Base-by-base conservation (phyloP, 2,113 vertebrate species). In the Typhlomys cinereus region DNA sequence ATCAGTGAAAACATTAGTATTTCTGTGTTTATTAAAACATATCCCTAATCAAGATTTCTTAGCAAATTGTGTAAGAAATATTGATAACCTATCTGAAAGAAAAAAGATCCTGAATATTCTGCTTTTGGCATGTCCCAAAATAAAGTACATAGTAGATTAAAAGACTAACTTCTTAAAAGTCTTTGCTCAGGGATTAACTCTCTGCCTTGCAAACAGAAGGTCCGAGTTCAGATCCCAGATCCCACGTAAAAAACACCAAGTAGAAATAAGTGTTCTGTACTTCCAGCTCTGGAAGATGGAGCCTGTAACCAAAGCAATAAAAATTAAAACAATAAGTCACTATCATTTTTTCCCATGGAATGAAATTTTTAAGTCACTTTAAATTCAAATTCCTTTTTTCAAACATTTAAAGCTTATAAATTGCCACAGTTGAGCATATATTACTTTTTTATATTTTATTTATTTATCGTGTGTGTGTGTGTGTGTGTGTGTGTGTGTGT, bases 121-220 rank as follows among this genome's bases (percentile, higher is more conserved):
- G 11, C 36, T 39, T 87, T 92, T 76, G 31, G 23, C 39, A 36
- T 27, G 44, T 2, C 17, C 27, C 39, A 46, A 93, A 74, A 73
- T 71, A 76, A 90, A 67, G 84, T 83, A 71, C 54, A 93, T n/a
- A 83, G n/a, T 67, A 66, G 7, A 84, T 75, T 86, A 52, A 94
- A 90, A 64, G 8, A 66, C 74, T 93, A 64, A 13, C 21, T 67
- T 80, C 75, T 39, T 39, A 41, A 69, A n/a, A n/a, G n/a, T n/a
- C n/a, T n/a, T n/a, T n/a, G n/a, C n/a, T n/a, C n/a, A n/a, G n/a
- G n/a, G n/a, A n/a, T n/a, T n/a, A n/a, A n/a, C n/a, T n/a, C n/a
- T n/a, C n/a, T n/a, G n/a, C n/a, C n/a, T n/a, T n/a, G n/a, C n/a
- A n/a, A n/a, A n/a, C n/a, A n/a, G n/a, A n/a, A n/a, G n/a, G n/a